Evolutionary conservation across 1,140 invertebrate species (phyloP), one percentile per base, ranked within the genome.

Genomic region (Listronotus oregonensis): DNA sequence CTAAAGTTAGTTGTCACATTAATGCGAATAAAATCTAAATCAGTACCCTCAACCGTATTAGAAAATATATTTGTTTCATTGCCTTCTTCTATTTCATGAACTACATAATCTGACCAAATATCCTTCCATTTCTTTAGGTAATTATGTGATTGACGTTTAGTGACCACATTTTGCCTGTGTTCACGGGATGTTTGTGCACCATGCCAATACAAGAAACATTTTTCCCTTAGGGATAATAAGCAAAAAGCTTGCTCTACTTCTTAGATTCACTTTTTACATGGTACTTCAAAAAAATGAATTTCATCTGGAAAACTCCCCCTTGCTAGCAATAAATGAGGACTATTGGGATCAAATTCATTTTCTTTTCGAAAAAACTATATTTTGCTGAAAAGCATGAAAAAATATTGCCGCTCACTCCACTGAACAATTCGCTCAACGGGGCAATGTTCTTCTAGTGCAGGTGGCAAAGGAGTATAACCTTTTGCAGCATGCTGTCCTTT

Each of bases 261-360:
- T 63, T 15, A 73, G 64, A 60, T 39, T 65, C 40, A 14, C 12
- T 21, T 59, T 9, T 61, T 37, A 50, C 62, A 64, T 17, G 57
- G 59, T 15, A 73, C 46, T 65, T 73, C 71, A 64, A 65, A 67
- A 21, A 73, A 64, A 67, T 73, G 71, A 18, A 71, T 51, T 63
- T 73, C 71, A 0, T 69, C 14, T 32, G 11, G n/a, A 14, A 71
- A 31, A 51, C 69, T 69, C 15, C 71, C 71, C 59, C 69, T 44
- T n/a, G 67, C 34, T 11, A 73, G 51, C 39, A 71, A 69, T 37
- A 73, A 44, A 49, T 66, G 67, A 5, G 54, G 50, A 12, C 10
- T 18, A 39, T 46, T 34, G n/a, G 14, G 15, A 62, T 69, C 32
- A 46, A 71, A 71, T 10, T 57, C 42, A 40, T 27, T 12, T 31